Evolutionary conservation across 2,113 vertebrate genomes (phyloP), one percentile per base, ranked within the genome.

Genomic region (Athene noctua): DNA sequence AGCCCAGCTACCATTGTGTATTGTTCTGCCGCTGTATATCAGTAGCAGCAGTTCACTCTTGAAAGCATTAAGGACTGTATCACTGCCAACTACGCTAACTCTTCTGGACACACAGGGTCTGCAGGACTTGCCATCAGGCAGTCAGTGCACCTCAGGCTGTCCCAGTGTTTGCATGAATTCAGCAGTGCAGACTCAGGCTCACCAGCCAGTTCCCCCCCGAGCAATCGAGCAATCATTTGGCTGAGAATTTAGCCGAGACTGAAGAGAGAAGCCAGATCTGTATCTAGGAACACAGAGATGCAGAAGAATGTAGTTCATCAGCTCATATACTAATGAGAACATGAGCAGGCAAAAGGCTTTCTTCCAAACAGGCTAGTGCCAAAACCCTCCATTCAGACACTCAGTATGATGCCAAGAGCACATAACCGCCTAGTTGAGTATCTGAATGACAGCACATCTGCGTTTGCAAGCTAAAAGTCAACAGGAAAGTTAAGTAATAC

Each of bases 311-410:
- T 47, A 25, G 32, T 86, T 95, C 74, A 88, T 93, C 90, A 80
- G 87, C 88, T 91, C 81, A 65, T 82, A 90, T 80, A 85, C 93
- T 93, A 93, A 93, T 90, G 74, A 95, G 86, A 87, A 93, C 67
- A 70, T 25, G 72, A 94, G 83, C 72, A 80, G 82, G 46, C 93
- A 95, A 90, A 94, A n/a, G 66, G 79, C 71, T 90, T 89, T 67
- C 47, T 80, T 74, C 82, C 46, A 59, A 85, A 59, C 32, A 66
- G 42, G 15, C 75, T 71, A 46, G 38, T 86, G 86, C 94, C 85
- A 96, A 95, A 93, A 23, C 9, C 15, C 84, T 67, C 44, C 49
- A 8, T 72, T 90, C 93, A 89, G 63, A 81, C 81, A 10, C 65
- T 66, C 26, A 11, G 25, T 32, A 29, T 2, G 4, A 15, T 67